A percentile compares a stretch with the other conserved stretches of the same genome.
These are phyloP conservation scores for Coilia nasus DNA, from an alignment of 2,797 vertebrate genomes.

Conservation along the genomic window DNA sequence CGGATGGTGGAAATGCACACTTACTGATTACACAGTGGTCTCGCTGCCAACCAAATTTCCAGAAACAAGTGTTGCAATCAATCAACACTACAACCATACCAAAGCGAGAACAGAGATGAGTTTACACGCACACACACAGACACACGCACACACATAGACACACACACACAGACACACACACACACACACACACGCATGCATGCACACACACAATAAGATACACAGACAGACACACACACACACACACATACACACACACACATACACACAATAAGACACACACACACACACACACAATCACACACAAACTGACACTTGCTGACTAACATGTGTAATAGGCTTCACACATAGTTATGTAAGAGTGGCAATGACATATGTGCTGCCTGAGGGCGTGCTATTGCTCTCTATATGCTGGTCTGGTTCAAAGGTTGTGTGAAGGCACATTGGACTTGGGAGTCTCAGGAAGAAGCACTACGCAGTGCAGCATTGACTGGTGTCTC, in stretches of 20 bases:
- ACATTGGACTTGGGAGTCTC: neutral
- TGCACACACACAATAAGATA: conserved; percentile 28
- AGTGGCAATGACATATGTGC: conserved; percentile 31
- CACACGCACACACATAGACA: conserved; percentile 14
- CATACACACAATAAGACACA: neutral
- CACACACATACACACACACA: conserved; percentile 19
- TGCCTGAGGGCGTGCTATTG: conserved; percentile 19
- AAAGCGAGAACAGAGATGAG: neutral
- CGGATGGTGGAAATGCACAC: too few species aligned
- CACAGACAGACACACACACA: conserved; percentile 3
- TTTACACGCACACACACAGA: neutral
- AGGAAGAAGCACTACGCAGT: neutral
- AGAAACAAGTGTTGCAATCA: neutral
- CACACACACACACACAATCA: conserved; percentile 18
- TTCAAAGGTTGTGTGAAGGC: neutral
- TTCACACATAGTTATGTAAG: conserved; percentile 39
- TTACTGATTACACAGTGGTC: neutral
- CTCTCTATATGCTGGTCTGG: conserved; percentile 28
- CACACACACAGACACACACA: neutral
- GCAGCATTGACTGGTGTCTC: conserved; percentile 26
- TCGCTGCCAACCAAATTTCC: neutral
- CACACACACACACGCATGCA: conserved; percentile 31
- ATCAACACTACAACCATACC: neutral
- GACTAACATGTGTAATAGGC: conserved; percentile 29
- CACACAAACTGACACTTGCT: neutral